Evolutionary conservation across 2,113 vertebrate species (phyloP).

Genomic region (Edolisoma coerulescens): DNA sequence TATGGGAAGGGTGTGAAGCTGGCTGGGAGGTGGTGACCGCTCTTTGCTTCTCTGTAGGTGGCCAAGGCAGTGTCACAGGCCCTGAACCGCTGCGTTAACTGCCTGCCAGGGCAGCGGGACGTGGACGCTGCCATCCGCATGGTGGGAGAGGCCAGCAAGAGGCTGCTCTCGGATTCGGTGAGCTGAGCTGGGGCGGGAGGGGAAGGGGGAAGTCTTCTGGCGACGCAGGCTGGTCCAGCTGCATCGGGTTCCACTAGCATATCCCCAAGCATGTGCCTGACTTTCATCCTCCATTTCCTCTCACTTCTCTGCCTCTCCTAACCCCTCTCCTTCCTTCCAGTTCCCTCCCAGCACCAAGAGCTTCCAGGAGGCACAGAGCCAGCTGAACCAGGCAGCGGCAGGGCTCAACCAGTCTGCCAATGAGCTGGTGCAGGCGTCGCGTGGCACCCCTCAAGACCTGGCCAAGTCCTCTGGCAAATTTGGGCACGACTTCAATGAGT

Average conservation of each 20-base stretch:
- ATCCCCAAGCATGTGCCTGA: neutral
- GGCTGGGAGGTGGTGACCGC: accelerated
- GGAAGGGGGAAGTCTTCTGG: neutral
- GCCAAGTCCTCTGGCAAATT: conserved; percentile 91
- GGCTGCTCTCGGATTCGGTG: conserved; percentile 84
- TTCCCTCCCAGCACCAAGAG: conserved; percentile 90
- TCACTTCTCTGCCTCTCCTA: neutral
- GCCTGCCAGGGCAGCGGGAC: conserved; percentile 92
- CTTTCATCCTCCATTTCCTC: neutral
- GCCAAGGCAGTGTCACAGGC: conserved; percentile 95
- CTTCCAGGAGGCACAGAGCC: conserved; percentile 92
- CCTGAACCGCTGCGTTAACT: conserved; percentile 91
- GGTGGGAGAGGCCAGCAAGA: conserved; percentile 95
- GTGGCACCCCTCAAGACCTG: conserved; percentile 91
- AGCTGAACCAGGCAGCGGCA: conserved; percentile 87
- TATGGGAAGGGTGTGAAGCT: accelerated
- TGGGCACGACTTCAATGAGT: conserved; percentile 91
- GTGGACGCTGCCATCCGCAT: conserved; percentile 92
- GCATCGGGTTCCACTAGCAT: accelerated
- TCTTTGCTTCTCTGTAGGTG: conserved; percentile 74
- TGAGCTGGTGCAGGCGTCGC: conserved; percentile 91
- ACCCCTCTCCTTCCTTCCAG: conserved; percentile 59
- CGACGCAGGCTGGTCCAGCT: accelerated
- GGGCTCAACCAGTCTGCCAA: conserved; percentile 95
- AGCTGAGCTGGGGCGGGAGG: neutral